Evolutionary conservation across 2,888 invertebrate genomes (phyloP), one percentile per base, ranked within the genome.

Genomic region (Panopea generosa): DNA sequence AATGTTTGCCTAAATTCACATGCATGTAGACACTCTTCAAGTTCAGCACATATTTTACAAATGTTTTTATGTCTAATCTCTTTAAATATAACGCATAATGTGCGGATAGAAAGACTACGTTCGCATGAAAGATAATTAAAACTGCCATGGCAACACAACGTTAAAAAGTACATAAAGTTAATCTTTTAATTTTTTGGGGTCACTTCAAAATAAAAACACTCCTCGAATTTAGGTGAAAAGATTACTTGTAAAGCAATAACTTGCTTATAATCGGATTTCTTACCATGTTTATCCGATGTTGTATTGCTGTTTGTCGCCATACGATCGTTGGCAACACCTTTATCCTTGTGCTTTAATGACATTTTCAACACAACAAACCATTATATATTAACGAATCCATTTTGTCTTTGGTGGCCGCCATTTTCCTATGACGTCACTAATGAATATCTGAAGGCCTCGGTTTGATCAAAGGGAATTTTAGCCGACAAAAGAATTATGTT

Each of bases 371-470:
- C 24, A 68, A 57, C 63, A 59, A 53, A 49, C 56, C 50, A 63
- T 59, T 45, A 60, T 16, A 52, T 26, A 60, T 67, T 43, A 68
- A 68, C 66, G 75, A 68, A 70, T 81, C 79, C 77, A 84, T 83
- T 83, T 77, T 75, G 73, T 73, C 82, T 84, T 80, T 81, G 80
- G 86, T 82, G 82, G 86, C 86, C 86, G 86, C 86, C 86, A 86
- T 86, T 85, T 86, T 86, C 69, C 74, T 63, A 77, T 84, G 85
- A 86, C 86, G 84, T 85, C 84, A 86, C 74, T 71, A 73, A 85
- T 85, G 81, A 82, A 78, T 77, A 84, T 77, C n/a, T n/a, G n/a
- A 53, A 65, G 65, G 77, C 79, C 83, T 85, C 83, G 78, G 57
- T 78, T 72, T 43, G 63, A 55, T 52, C 43, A 55, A 63, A 63